A percentile compares a stretch with the other conserved stretches of the same genome.
These are phyloP conservation scores for Epinotia brunnichana DNA, from an alignment of 2,888 invertebrate species.

Conservation along the genomic window DNA sequence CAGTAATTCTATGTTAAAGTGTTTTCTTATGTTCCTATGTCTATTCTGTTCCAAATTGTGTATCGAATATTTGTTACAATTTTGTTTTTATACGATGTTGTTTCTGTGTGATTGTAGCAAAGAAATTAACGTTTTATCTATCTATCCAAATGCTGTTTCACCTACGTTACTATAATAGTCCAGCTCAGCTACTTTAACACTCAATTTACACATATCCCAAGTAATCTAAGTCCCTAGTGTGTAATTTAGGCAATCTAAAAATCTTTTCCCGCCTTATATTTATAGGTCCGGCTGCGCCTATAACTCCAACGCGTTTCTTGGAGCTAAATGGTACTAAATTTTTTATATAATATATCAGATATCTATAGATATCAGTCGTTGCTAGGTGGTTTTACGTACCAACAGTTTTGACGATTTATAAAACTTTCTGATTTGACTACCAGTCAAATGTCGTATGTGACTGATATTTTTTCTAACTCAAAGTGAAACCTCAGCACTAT, in stretches of 20 bases:
- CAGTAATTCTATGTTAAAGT: too few species aligned
- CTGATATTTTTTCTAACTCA: background rate
- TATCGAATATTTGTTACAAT: too few species aligned
- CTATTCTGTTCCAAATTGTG: too few species aligned
- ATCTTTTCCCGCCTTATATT: conserved; percentile 14
- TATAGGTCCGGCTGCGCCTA: background rate
- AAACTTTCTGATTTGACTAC: too few species aligned
- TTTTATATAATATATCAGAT: too few species aligned
- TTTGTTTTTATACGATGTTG: too few species aligned
- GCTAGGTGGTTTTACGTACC: background rate
- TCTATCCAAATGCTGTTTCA: too few species aligned
- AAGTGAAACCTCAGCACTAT: conserved; percentile 22
- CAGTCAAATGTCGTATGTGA: background rate
- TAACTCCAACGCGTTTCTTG: conserved; percentile 13
- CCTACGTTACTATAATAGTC: too few species aligned
- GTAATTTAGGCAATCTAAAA: conserved; percentile 29
- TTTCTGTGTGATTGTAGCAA: too few species aligned
- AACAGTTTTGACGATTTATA: too few species aligned
- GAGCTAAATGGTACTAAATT: background rate
- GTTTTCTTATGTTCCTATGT: too few species aligned
- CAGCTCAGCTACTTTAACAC: conserved; percentile 19
- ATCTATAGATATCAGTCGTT: background rate
- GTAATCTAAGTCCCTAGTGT: conserved; percentile 15
- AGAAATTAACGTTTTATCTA: too few species aligned
- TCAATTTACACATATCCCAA: conserved; percentile 7